Evolutionary conservation across 1,140 invertebrate species (phyloP), one percentile per base, ranked within the genome.

Genomic region (Macrobrachium rosenbergii): DNA sequence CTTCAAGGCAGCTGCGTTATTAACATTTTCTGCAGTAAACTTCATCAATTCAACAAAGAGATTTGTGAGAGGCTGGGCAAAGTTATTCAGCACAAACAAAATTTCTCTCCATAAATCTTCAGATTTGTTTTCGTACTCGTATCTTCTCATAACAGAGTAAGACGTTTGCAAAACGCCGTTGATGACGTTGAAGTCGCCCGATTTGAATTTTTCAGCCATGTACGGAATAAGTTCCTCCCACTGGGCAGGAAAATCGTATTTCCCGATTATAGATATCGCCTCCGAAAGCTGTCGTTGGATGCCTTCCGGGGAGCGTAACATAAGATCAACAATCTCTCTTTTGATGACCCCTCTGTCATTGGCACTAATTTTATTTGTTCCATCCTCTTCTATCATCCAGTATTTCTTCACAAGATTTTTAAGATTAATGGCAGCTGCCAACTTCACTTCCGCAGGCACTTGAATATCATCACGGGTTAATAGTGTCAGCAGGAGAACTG

Each of bases 401-500:
- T 99, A 98, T 82, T 97, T 93, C 92, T 99, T 99, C 10, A 99
- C 95, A 92, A 96, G 98, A 92, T 99, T 99, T 92, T 99, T 99
- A 91, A 99, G 98, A 19, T 96, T 95, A 90, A 99, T 95, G 69
- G 98, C 95, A 73, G 96, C 97, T 62, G 97, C 96, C 67, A 98
- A 93, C 90, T 97, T 93, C 75, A 99, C 96, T 10, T 95, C 91
- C 19, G 72, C 81, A 21, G 83, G 96, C 88, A 95, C 92, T 89
- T 97, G 95, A 43, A 96, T 93, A 89, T 95, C 94, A 87, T 91
- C 89, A 45, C 93, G 91, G 88, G 97, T 95, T 81, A 99, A 94
- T 12, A 99, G 93, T 90, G 96, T 94, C 3, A 99, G 93, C 37
- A 99, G 92, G 28, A 99, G 92, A 11, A 98, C 92, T 0, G 97